phyloP scores from a whole-genome alignment of 2,888 invertebrate species.

The Cephus nigrinus region DNA sequence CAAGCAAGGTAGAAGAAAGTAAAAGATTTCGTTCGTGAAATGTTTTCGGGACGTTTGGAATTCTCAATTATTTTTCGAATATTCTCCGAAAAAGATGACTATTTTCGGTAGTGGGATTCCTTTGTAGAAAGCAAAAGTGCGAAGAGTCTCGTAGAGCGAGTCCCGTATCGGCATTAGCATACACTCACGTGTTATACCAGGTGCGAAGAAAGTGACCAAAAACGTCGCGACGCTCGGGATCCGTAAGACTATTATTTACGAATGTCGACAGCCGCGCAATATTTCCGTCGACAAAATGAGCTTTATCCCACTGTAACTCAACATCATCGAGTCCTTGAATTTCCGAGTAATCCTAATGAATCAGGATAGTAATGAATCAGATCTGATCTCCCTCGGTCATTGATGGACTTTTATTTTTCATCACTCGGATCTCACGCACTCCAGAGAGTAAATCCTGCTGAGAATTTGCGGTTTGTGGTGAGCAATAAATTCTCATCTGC shows the following conservation, averaged over 20 bases:
- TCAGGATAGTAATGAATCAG: not conserved
- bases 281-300: not conserved
- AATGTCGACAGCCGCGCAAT: not conserved
- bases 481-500: not conserved
- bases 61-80: not conserved
- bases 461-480: not conserved
- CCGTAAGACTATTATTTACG: not conserved
- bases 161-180: not conserved
- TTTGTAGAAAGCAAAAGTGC: not conserved
- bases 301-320: not conserved
- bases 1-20: not conserved
- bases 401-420: not conserved
- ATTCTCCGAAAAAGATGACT: not conserved
- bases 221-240: not conserved
- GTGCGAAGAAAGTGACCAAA: not conserved
- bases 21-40: not conserved
- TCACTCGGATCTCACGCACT: not conserved
- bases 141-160: not conserved
- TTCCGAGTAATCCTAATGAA: not conserved
- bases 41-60: not conserved
- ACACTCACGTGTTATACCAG: not conserved
- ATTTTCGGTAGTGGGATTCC: not conserved
- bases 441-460: not conserved
- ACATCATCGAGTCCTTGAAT: not conserved
- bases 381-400: not conserved